Base-by-base conservation (phyloP, 1,140 invertebrate genomes). In the Venustaconcha ellipsiformis region DNA sequence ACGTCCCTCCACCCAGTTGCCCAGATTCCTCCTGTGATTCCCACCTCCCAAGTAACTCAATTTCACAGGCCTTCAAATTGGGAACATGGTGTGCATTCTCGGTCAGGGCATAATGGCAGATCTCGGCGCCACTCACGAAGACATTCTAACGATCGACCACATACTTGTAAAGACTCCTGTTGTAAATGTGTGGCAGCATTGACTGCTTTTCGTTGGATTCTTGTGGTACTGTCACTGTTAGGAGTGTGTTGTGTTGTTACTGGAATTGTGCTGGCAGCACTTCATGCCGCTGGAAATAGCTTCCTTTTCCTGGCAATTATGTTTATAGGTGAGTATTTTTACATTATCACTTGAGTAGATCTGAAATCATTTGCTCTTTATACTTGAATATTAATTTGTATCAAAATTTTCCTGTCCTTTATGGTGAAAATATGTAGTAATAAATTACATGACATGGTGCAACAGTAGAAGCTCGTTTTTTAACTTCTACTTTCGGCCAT, bases 191-290 rank as follows among this genome's bases (percentile, higher is more conserved):
- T 90, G 17, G 84, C 86, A 23, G 81, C 81, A 8, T 70, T 85
- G 14, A 88, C 86, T 13, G 83, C 84, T 23, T 89, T 90, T 70
- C 86, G 86, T 58, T 89, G 87, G 84, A 87, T 90, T 65, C 80
- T 90, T 12, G 83, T 89, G 13, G 81, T 86, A 57, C 75, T 90
- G 63, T 88, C 88, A 1, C 64, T 89, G 48, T 77, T 89, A 48
- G 89, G 89, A 58, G 85, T 90, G 57, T 86, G 83, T 78, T 90
- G 88, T 82, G 83, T 89, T 12, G 82, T 89, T 20, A 84, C 87
- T n/a, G 89, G 89, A 4, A 86, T 90, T 72, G 84, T 89, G n/a
- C 76, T 90, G 56, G 89, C 88, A 13, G 87, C 87, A 12, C 78
- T 90, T 14, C 86, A 87, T 77, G 85, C 86, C 48, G 80, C 83